These are phyloP conservation scores for Onychomys arenicola DNA, from an alignment of 2,797 vertebrate genomes.

Conservation along the genomic window DNA sequence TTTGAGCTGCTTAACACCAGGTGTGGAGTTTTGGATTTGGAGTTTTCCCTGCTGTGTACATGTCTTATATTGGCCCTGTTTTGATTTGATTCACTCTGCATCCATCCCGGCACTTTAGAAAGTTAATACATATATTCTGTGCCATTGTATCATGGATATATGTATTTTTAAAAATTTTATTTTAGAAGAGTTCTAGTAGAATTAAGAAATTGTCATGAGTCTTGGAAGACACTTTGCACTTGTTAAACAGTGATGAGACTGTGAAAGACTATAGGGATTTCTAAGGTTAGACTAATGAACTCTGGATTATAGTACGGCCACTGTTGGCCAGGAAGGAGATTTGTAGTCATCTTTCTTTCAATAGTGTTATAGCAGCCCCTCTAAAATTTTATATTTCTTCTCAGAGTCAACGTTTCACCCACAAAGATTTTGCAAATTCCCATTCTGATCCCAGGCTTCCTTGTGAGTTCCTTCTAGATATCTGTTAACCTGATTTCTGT, in stretches of 20 bases:
- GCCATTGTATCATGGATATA: neutral
- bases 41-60: neutral
- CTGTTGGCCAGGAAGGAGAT: neutral
- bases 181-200: neutral
- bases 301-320: no score
- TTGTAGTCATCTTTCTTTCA: neutral
- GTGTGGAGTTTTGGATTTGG: no score
- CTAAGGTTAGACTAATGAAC: no score
- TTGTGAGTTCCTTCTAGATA: neutral
- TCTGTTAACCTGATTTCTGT: neutral
- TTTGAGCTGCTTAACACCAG: neutral
- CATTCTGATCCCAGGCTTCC: neutral
- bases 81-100: neutral
- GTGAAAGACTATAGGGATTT: neutral
- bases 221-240: neutral
- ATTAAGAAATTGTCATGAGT: no score
- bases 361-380: no score
- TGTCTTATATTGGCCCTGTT: neutral
- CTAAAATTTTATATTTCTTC: neutral
- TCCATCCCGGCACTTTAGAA: neutral
- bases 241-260: neutral
- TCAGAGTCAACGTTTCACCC: neutral
- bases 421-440: neutral
- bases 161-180: neutral
- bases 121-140: neutral